Base-by-base conservation (phyloP, 2,888 invertebrate genomes). In the Rhyacophila evoluta region DNA sequence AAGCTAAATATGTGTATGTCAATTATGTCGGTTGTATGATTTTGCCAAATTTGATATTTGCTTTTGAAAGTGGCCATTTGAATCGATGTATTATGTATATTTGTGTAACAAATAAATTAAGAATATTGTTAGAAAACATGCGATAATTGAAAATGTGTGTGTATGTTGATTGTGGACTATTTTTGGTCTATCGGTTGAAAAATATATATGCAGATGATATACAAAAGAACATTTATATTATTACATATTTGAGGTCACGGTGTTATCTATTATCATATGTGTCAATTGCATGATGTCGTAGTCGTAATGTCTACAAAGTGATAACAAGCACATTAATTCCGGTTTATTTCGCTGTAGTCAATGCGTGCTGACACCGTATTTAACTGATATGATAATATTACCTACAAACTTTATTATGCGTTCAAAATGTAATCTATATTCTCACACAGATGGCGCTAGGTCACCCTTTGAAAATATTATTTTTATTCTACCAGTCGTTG, bases 281-380 rank as follows among this genome's bases (percentile, higher is more conserved):
- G 41, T 41, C 41, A 41, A 41, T 41, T 41, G 19, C 15, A 41
- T 41, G 41, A 41, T 41, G 15, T 15, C 41, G 41, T 41, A 41
- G 41, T 41, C 41, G 41, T 41, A 41, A 41, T 41, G 41, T 41
- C 41, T 41, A 41, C 41, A 41, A 1, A 6, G 41, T 41, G 41
- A 41, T 41, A 41, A 41, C 41, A 41, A n/a, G 19, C 41, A 15
- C 41, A 41, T 41, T 41, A 41, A 41, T 41, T 41, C 41, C 41
- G 41, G 41, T 41, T 41, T 41, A 41, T 41, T 41, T 41, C 41
- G 41, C 41, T 41, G 41, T 41, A 19, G 12, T 41, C 41, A 41
- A 41, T 41, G 41, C 19, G 41, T 15, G 41, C 41, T 41, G 41
- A 41, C 41, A 41, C 41, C 41, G 12, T 41, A 41, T 41, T 41